Base-by-base conservation (phyloP, 2,888 invertebrate genomes). In the Heteropelma amictum region DNA sequence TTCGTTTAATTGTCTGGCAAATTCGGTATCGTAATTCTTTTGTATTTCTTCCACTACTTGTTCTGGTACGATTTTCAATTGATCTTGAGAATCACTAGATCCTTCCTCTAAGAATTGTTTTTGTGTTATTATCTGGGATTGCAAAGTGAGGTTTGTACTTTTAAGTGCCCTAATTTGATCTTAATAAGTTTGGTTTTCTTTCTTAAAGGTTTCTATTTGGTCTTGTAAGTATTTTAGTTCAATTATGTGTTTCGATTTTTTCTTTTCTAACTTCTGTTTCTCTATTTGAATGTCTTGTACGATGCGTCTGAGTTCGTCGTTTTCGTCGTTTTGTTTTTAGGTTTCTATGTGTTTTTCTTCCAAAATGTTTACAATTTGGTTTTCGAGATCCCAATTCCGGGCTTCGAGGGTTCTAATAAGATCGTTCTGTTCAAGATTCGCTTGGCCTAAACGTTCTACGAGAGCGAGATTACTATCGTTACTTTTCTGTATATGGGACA, bases 371-470 rank as follows among this genome's bases (percentile, higher is more conserved):
- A 8, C 3, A 3, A 68, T 30, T 51, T 58, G 58, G 21, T 19
- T 53, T 17, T 69, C 60, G 60, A 60, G 30, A 51, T 69, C 51
- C 63, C 12, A 71, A 56, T 71, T 71, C 47, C 71, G 54, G 21
- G 14, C 47, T 54, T 71, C 63, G 23, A 64, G 71, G 1, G 38
- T 56, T 6, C 38, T 21, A 49, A 64, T 71, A 17, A 58, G 14
- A 14, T n/a, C 49, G 2, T 14, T 63, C 8, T 49, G 63, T 42
- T 56, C 64, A 7, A n/a, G 3, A n/a, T 49, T 58, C 28, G 14
- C 28, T 26, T 23, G 64, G 17, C 42, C 53, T 56, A 23, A 23
- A 40, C 14, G 71, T 42, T 71, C 58, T 2, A n/a, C 21, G 14
- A 58, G 33, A 42, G 26, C 53, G 17, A 45, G 3, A 12, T 54